phyloP scores from a whole-genome alignment of 1,140 invertebrate species.

The Bombus impatiens region DNA sequence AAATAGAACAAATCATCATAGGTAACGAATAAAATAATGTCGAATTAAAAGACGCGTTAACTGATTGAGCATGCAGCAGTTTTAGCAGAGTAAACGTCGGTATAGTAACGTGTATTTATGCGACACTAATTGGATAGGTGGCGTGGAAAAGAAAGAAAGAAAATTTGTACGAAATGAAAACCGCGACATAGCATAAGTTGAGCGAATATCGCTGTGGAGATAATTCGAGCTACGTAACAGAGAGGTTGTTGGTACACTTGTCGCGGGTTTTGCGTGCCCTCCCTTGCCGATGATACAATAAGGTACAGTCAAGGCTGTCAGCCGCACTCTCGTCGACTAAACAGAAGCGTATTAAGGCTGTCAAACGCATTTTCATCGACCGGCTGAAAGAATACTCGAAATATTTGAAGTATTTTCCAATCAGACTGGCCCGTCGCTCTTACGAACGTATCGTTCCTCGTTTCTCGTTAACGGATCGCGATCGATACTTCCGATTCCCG shows the following conservation, averaged over 20 bases:
- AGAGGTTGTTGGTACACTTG: slow-evolving; percentile 14
- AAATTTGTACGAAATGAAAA: slow-evolving; percentile 7
- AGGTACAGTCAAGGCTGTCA: slow-evolving; percentile 52
- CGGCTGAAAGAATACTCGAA: slow-evolving; percentile 53
- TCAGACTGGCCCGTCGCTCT: slow-evolving; percentile 19
- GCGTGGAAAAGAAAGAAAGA: not conserved
- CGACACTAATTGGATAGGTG: slow-evolving; percentile 13
- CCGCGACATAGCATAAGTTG: not conserved
- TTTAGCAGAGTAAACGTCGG: not conserved
- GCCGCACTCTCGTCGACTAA: slow-evolving; percentile 52
- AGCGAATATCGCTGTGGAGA: not conserved
- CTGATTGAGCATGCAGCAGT: no score
- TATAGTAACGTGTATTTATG: not conserved
- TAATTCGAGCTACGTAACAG: not conserved
- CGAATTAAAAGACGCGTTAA: not conserved
- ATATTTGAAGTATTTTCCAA: slow-evolving; percentile 40
- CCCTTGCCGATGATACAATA: slow-evolving; percentile 53
- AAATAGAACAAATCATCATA: not conserved
- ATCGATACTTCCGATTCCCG: not conserved
- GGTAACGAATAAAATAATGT: no score
- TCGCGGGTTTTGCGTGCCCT: slow-evolving; percentile 42
- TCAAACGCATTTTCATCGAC: slow-evolving; percentile 53
- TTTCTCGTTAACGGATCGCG: slow-evolving; percentile 17
- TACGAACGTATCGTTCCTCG: slow-evolving; percentile 23
- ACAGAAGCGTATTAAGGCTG: slow-evolving; percentile 59